phyloP scores from a whole-genome alignment of 1,140 invertebrate genomes.

The Heliconius melpomene region DNA sequence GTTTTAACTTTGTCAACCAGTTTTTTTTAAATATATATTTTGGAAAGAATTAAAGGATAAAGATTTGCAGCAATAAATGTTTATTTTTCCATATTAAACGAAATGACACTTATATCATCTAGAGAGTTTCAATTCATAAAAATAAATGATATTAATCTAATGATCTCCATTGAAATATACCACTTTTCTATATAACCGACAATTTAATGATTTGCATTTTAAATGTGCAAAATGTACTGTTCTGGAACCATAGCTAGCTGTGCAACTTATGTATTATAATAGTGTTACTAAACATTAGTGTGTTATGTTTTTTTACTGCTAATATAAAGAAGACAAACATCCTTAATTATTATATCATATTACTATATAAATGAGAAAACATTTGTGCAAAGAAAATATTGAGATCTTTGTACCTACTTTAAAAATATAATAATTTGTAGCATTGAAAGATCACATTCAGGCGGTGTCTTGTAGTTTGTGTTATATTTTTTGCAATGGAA shows the following conservation, averaged over 20 bases:
- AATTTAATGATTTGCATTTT: not conserved
- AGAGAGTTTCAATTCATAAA: too few relatives aligned
- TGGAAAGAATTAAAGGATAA: too few relatives aligned
- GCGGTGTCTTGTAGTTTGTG: not conserved
- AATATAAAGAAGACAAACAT: conserved; percentile 1
- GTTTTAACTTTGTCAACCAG: too few relatives aligned
- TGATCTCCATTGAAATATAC: too few relatives aligned
- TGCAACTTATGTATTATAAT: conserved; percentile 4
- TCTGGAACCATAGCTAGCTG: not conserved
- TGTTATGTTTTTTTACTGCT: not conserved
- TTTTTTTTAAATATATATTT: too few relatives aligned
- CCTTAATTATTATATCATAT: not conserved
- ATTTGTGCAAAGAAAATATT: conserved; percentile 10
- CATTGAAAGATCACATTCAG: conserved; percentile 7
- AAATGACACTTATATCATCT: too few relatives aligned
- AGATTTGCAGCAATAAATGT: too few relatives aligned
- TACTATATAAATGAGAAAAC: conserved; percentile 5
- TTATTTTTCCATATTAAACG: too few relatives aligned
- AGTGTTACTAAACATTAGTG: not conserved
- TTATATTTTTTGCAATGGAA: not conserved
- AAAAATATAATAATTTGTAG: conserved; percentile 2
- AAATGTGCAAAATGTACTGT: not conserved
- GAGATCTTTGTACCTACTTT: conserved; percentile 12
- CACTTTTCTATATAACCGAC: too few relatives aligned
- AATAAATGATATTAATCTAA: too few relatives aligned